Evolutionary conservation across 2,888 invertebrate genomes (phyloP), one percentile per base, ranked within the genome.

Genomic region (Doris montereyensis): DNA sequence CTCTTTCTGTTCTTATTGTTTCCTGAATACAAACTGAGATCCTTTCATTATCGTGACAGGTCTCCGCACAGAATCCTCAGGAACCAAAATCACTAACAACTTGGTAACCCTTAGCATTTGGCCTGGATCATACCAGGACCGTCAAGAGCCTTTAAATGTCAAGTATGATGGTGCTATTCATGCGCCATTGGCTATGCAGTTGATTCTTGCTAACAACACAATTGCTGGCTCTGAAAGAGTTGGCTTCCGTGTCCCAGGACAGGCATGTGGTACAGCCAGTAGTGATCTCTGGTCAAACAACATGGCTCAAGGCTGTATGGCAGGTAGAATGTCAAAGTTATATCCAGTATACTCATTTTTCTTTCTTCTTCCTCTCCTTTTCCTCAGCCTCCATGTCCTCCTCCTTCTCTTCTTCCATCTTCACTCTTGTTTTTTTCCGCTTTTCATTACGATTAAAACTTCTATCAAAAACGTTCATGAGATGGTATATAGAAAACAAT

Each of bases 171-270:
- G 83, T 10, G 82, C 80, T 0, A 83, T 89, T 5, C 85, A 87
- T 26, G 79, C 82, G 3, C n/a, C 77, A 0, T n/a, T 79, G 21
- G 83, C 84, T 21, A 82, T 77, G 0, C 65, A 81, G 26, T 35
- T 85, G 35, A 76, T 81, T 1, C 30, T 88, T 13, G 72, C 76
- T 5, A 83, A 82, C 35, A 89, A 89, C 80, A 79, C 80, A 5
- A 88, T 87, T 5, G 86, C 87, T 26, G 89, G 88, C 8, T 81
- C 84, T 4, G 87, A 89, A 70, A 60, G 89, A 2, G 73, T 81
- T 5, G 88, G 83, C 0, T 86, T 81, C 70, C 81, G 81, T 52
- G 72, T 85, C 5, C 72, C 76, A 13, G 86, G 85, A 21, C 83
- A 84, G 32, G 17, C 76, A 2, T 86, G 86, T 65, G 58, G 70